Conservation (phyloP, 2,797 vertebrate species). For the Melopsittacus undulatus region DNA sequence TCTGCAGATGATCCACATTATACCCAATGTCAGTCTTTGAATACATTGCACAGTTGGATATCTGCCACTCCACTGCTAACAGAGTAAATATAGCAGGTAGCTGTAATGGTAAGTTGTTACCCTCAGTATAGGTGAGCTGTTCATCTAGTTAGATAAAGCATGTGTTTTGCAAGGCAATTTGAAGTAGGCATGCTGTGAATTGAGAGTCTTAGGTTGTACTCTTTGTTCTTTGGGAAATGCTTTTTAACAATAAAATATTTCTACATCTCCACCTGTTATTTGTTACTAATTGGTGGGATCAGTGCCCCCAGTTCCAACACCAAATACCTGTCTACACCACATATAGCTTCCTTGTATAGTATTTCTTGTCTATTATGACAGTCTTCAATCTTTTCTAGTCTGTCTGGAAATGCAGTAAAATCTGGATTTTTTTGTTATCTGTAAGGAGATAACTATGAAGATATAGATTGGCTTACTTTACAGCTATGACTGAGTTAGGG, state of each 20-base stretch:
- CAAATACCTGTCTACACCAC: rapidly evolving
- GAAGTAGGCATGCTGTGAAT: background rate
- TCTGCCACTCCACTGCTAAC: background rate
- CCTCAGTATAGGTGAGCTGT: background rate
- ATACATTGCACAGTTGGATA: background rate
- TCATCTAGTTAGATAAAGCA: background rate
- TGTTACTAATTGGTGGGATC: background rate
- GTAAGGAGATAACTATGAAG: background rate
- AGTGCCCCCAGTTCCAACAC: background rate
- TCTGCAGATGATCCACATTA: background rate
- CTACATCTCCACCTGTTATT: background rate
- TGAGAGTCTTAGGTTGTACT: background rate
- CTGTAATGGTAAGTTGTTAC: background rate
- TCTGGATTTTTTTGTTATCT: background rate
- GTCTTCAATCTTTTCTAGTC: background rate
- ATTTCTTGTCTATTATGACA: background rate
- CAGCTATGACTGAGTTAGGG: background rate
- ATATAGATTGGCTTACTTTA: background rate
- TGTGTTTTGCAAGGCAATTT: background rate
- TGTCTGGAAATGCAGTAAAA: background rate
- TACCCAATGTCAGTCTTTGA: background rate
- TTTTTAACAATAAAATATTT: background rate
- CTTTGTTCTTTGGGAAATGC: background rate
- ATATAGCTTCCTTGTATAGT: background rate
- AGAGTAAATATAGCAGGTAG: background rate